phyloP scores from a whole-genome alignment of 2,797 vertebrate species.

The Cacajao melanocephalus region DNA sequence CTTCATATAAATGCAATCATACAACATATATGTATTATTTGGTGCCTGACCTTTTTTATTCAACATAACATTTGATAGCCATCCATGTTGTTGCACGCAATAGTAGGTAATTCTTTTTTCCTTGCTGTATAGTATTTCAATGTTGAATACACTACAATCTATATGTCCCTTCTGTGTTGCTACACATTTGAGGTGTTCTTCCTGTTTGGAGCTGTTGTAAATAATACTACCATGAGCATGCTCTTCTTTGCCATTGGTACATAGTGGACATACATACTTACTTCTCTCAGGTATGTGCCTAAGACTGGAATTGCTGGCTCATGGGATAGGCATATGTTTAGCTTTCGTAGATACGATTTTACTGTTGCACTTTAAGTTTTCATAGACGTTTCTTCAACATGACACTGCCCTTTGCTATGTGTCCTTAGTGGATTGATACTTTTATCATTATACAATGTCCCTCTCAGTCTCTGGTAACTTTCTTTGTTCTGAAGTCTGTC shows the following conservation, averaged over 20 bases:
- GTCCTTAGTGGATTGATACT: not conserved
- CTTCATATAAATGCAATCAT: not conserved
- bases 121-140: not conserved
- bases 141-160: not conserved
- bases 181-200: not conserved
- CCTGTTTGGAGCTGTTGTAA: not conserved
- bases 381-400: not conserved
- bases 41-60: not conserved
- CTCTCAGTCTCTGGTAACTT: not conserved
- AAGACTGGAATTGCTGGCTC: not conserved
- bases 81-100: not conserved
- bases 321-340: not conserved
- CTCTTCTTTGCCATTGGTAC: not conserved
- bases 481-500: constrained; percentile 6
- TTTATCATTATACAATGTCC: not conserved
- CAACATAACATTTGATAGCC: not conserved
- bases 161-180: not conserved
- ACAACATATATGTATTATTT: not conserved
- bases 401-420: not conserved
- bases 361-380: not conserved
- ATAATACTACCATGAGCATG: not conserved
- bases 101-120: not conserved
- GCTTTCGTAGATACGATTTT: not conserved
- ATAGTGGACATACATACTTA: fast-evolving
- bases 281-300: not conserved